Percentiles rank a stretch among this genome's conserved stretches.
These are phyloP conservation scores for Cheilinus undulatus DNA, from an alignment of 2,113 vertebrate species.

Conservation along the genomic window DNA sequence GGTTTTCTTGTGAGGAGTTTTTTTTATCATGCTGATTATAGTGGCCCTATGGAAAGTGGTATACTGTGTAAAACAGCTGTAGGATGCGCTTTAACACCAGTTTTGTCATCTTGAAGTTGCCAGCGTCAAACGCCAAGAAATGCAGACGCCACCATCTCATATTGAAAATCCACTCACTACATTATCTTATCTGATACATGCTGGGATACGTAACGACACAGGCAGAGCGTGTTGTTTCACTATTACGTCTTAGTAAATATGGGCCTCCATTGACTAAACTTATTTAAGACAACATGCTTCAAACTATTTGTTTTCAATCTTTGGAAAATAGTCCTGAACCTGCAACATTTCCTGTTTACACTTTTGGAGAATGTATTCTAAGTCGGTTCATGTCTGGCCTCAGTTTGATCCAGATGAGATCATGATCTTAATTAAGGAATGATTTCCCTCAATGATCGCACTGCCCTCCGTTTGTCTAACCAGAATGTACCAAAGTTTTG, in stretches of 20 bases:
- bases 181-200: no score
- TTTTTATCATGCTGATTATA: no score
- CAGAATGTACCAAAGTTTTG: conserved; percentile 73
- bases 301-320: no score
- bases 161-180: no score
- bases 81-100: no score
- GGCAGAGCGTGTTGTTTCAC: background rate
- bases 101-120: no score
- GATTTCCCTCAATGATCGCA: conserved; percentile 18
- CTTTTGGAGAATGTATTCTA: conserved; percentile 4
- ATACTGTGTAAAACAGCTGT: no score
- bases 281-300: background rate
- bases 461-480: conserved; percentile 39
- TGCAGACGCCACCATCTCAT: no score
- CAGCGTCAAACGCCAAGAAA: no score
- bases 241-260: background rate
- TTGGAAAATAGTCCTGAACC: conserved; percentile 6
- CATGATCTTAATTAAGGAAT: background rate
- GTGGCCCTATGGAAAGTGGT: no score
- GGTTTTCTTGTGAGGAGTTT: no score
- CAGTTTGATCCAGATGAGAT: background rate
- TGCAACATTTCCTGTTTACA: conserved; percentile 3
- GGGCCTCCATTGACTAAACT: conserved; percentile 2
- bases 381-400: background rate
- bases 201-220: no score